A percentile compares a stretch with the other conserved stretches of the same genome.
These are phyloP conservation scores for Heliconius himera DNA, from an alignment of 1,140 invertebrate genomes.

Conservation along the genomic window DNA sequence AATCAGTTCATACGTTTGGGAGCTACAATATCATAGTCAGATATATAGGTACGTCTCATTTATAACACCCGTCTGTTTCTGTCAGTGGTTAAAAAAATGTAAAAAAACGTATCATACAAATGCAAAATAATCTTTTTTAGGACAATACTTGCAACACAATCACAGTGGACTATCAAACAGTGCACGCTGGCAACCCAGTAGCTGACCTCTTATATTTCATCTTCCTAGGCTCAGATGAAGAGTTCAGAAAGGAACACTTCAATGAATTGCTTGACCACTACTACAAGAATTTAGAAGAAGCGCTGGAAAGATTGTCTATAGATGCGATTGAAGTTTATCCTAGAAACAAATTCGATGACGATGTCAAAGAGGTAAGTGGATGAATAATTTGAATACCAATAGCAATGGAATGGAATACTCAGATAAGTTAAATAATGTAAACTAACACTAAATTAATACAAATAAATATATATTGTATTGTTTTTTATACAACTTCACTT, in stretches of 20 bases:
- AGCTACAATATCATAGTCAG: too few species aligned
- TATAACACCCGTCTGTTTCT: too few species aligned
- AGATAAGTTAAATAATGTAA: too few species aligned
- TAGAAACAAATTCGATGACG: constrained; percentile 53
- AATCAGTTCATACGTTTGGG: too few species aligned
- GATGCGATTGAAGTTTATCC: constrained; percentile 53
- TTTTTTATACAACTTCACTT: too few species aligned
- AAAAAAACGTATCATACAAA: too few species aligned
- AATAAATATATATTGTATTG: too few species aligned
- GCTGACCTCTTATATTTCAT: constrained; percentile 82
- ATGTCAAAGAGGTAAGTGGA: constrained; percentile 50
- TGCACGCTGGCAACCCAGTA: constrained; percentile 74
- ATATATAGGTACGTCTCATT: too few species aligned
- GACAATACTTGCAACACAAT: constrained; percentile 55
- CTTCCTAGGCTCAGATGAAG: constrained; percentile 76
- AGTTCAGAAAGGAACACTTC: constrained; percentile 71
- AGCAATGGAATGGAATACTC: too few species aligned
- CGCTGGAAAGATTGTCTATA: constrained; percentile 42
- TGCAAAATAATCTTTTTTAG: constrained; percentile 58
- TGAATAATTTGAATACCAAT: too few species aligned
- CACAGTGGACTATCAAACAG: constrained; percentile 82
- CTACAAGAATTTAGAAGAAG: constrained; percentile 48
- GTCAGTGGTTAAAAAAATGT: too few species aligned
- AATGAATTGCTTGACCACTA: constrained; percentile 78
- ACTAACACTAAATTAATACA: too few species aligned